Conservation (phyloP, 2,797 vertebrate genomes). For the Pagetopsis macropterus region DNA sequence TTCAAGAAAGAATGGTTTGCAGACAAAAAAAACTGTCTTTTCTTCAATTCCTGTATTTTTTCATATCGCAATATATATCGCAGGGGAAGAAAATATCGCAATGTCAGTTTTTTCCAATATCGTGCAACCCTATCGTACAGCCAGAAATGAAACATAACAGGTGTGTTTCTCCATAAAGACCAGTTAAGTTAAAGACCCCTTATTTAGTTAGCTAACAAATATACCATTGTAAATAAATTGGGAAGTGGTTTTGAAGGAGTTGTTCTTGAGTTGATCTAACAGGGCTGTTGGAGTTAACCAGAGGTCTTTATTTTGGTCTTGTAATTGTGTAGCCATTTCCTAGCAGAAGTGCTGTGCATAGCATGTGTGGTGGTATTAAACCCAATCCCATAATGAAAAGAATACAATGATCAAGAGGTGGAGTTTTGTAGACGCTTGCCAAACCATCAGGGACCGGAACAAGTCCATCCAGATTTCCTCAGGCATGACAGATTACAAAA, state of each 20-base stretch:
- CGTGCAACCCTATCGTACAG: too few relatives aligned
- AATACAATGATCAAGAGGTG: constrained; percentile 47
- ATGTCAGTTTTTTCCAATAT: too few relatives aligned
- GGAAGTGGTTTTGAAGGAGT: not conserved
- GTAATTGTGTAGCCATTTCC: constrained; percentile 35
- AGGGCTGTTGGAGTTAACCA: not conserved
- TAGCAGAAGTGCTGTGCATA: constrained; percentile 16
- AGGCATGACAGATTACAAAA: constrained; percentile 67
- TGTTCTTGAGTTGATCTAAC: not conserved
- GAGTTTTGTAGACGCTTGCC: constrained; percentile 38
- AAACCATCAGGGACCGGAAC: constrained; percentile 60
- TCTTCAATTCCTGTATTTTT: too few relatives aligned
- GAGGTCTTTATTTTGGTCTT: constrained; percentile 23
- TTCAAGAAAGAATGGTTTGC: too few relatives aligned
- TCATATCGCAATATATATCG: too few relatives aligned
- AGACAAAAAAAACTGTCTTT: too few relatives aligned
- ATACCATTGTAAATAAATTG: not conserved
- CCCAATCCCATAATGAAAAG: constrained; percentile 16
- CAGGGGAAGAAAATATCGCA: too few relatives aligned
- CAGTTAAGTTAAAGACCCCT: too few relatives aligned
- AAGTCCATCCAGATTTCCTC: constrained; percentile 62
- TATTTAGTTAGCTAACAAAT: too few relatives aligned
- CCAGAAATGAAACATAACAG: too few relatives aligned
- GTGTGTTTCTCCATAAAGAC: too few relatives aligned
- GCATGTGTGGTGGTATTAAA: constrained; percentile 25